These are phyloP conservation scores for Passer montanus DNA, from an alignment of 2,113 vertebrate genomes.

Conservation along the genomic window DNA sequence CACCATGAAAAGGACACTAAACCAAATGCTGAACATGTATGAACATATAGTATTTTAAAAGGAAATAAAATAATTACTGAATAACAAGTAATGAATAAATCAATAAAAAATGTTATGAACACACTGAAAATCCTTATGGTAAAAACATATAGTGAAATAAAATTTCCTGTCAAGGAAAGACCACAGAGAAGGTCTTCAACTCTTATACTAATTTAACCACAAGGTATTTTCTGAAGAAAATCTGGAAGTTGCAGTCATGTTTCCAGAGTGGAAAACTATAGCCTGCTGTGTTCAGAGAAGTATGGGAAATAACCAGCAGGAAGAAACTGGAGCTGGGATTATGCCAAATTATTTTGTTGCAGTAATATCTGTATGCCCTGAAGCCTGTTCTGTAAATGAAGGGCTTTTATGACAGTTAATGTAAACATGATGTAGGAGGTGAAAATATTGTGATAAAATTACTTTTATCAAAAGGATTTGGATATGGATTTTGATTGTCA, in stretches of 20 bases:
- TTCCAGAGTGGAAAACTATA: neutral
- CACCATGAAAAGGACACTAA: neutral
- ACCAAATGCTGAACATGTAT: neutral
- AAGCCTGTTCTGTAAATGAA: neutral
- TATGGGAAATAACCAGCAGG: neutral
- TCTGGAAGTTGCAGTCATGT: neutral
- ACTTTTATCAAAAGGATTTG: neutral
- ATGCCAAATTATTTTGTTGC: slow-evolving; percentile 1
- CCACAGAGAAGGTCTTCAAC: neutral
- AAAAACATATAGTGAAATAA: neutral
- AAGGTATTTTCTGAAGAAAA: neutral
- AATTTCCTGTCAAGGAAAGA: neutral
- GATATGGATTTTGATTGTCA: neutral
- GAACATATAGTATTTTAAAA: neutral
- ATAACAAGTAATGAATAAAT: neutral
- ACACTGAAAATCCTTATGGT: neutral
- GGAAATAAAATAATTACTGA: neutral
- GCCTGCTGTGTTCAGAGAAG: neutral
- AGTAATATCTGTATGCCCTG: neutral
- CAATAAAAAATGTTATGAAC: neutral
- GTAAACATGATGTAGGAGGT: neutral
- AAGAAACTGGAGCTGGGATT: neutral
- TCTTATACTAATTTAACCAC: neutral
- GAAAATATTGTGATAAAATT: neutral
- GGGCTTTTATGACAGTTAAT: neutral